phyloP scores from a whole-genome alignment of 2,797 vertebrate genomes.

The Potorous gilbertii region DNA sequence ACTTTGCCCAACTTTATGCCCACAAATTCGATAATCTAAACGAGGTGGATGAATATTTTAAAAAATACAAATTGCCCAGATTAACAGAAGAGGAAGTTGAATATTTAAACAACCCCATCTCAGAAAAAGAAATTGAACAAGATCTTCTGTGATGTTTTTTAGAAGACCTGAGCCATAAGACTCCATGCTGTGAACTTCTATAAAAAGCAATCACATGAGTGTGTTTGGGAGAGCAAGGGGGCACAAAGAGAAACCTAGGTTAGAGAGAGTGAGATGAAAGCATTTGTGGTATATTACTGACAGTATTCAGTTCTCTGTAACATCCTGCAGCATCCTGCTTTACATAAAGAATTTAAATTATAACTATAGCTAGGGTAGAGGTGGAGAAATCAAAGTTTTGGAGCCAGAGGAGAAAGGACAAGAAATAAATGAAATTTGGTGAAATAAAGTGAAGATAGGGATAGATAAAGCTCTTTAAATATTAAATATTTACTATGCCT shows the following conservation, averaged over 20 bases:
- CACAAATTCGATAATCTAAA: no score
- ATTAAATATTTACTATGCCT: no score
- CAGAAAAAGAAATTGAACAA: no score
- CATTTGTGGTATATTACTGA: not conserved
- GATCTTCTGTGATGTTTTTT: not conserved
- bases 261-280: not conserved
- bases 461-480: not conserved
- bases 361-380: not conserved
- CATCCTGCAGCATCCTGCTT: not conserved
- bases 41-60: no score
- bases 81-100: no score
- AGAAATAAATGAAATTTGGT: not conserved
- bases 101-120: no score
- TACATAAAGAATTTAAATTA: not conserved
- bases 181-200: not conserved
- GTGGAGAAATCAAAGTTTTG: not conserved
- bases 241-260: not conserved
- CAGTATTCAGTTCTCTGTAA: not conserved
- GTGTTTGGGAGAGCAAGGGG: not conserved
- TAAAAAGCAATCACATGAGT: not conserved
- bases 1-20: no score
- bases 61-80: no score
- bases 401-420: not conserved
- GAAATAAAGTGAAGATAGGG: not conserved
- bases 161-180: not conserved